phyloP scores from a whole-genome alignment of 2,113 vertebrate species.

The Xiphophorus maculatus region DNA sequence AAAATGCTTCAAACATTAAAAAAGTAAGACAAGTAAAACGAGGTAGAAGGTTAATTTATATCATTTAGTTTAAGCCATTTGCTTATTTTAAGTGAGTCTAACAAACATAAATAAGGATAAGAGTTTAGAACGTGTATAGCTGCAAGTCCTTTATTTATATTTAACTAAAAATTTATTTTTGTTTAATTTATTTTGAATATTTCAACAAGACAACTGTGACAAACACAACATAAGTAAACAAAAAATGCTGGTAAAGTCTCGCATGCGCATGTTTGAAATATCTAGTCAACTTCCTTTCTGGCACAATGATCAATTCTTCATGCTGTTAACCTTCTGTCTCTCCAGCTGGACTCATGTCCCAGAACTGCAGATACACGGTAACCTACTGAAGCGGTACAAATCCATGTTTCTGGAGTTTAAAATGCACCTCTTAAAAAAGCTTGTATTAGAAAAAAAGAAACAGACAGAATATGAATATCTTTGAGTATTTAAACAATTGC shows the following conservation, averaged over 20 bases:
- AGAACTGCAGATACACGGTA: constrained; percentile 51
- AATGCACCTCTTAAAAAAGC: constrained; percentile 13
- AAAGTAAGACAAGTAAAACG: no score
- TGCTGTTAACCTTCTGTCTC: constrained; percentile 80
- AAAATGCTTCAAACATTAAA: no score
- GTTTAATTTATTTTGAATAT: neutral
- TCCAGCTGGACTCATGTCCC: constrained; percentile 76
- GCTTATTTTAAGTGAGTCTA: no score
- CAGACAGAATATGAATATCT: neutral
- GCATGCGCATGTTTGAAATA: constrained; percentile 60
- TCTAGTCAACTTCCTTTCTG: constrained; percentile 76
- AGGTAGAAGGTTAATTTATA: no score
- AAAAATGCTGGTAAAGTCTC: constrained; percentile 44
- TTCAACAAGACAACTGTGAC: constrained; percentile 8
- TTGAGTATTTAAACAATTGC: neutral
- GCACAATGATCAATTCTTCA: constrained; percentile 63
- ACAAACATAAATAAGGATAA: no score
- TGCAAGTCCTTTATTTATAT: neutral
- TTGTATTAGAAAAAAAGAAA: neutral
- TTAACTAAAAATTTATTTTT: neutral
- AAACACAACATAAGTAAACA: constrained; percentile 33
- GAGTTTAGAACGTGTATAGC: neutral
- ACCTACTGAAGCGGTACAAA: constrained; percentile 36
- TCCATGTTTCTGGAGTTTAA: constrained; percentile 23
- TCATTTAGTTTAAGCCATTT: no score